A percentile compares a stretch with the other conserved stretches of the same genome.
Conservation (phyloP, 2,888 invertebrate species). For the Eupsilia transversa region DNA sequence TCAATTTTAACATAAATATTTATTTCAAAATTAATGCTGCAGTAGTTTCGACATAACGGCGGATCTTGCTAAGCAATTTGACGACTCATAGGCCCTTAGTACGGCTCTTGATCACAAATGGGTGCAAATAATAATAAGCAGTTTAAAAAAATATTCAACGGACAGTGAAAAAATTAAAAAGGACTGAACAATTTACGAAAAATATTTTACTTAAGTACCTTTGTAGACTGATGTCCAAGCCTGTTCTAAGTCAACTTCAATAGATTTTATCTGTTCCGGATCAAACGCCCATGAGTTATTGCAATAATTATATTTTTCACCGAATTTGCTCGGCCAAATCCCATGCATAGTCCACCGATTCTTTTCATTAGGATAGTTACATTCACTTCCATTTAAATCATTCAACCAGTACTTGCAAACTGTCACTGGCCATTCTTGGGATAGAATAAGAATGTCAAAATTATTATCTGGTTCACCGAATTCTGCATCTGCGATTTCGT, state of each 20-base stretch:
- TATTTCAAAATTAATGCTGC: too few species aligned
- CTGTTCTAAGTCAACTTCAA: conserved; percentile 14
- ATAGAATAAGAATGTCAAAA: conserved; percentile 12
- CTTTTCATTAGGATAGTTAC: conserved; percentile 10
- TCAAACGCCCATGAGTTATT: conserved; percentile 28
- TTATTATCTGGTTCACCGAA: background rate
- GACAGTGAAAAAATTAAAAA: background rate
- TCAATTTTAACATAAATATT: too few species aligned
- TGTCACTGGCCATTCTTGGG: conserved; percentile 35
- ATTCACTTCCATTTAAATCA: background rate
- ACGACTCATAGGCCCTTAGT: too few species aligned
- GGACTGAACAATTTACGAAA: background rate
- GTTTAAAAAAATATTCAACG: background rate
- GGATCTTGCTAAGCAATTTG: too few species aligned
- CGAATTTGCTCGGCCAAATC: conserved; percentile 25
- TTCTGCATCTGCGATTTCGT: background rate
- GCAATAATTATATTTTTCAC: background rate
- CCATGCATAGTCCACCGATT: conserved; percentile 38
- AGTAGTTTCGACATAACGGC: too few species aligned
- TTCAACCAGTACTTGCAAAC: conserved; percentile 24
- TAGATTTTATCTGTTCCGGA: conserved; percentile 12
- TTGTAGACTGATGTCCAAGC: conserved; percentile 81
- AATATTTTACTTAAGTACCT: conserved; percentile 78
- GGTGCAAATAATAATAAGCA: background rate
- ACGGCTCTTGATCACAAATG: background rate